These are phyloP conservation scores for Intellagama lesueurii DNA, from an alignment of 2,797 vertebrate genomes.

Conservation along the genomic window DNA sequence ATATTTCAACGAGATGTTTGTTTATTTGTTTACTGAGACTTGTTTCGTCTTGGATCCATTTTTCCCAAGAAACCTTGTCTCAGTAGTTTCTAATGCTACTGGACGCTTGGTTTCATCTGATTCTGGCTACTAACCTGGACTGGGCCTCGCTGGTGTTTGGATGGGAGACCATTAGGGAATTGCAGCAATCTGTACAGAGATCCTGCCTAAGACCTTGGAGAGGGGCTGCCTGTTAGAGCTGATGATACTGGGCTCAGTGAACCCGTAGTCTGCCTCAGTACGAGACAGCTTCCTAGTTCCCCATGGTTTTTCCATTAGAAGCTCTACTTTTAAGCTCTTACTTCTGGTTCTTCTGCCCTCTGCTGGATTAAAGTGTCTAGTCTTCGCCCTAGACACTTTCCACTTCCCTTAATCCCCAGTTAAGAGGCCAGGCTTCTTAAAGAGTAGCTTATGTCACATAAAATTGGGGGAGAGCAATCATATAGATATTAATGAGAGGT, in stretches of 20 bases:
- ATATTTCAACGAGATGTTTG: background rate
- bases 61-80: background rate
- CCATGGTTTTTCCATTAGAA: too few relatives aligned
- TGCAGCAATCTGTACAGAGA: too few relatives aligned
- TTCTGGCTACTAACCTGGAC: too few relatives aligned
- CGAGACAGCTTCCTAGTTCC: too few relatives aligned
- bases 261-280: background rate
- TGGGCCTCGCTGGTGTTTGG: too few relatives aligned
- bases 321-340: too few relatives aligned
- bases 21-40: background rate
- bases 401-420: background rate
- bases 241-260: too few relatives aligned
- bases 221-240: background rate
- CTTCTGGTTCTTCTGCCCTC: background rate
- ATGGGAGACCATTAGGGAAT: too few relatives aligned
- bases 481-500: background rate
- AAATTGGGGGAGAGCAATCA: background rate
- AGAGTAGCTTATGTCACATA: background rate
- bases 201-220: background rate
- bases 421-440: background rate
- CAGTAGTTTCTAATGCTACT: background rate
- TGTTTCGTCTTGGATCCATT: background rate
- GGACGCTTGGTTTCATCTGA: background rate
- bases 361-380: background rate
- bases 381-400: background rate